Evolutionary conservation across 2,113 vertebrate genomes (phyloP).

Genomic region (Neodon shergylaensis): DNA sequence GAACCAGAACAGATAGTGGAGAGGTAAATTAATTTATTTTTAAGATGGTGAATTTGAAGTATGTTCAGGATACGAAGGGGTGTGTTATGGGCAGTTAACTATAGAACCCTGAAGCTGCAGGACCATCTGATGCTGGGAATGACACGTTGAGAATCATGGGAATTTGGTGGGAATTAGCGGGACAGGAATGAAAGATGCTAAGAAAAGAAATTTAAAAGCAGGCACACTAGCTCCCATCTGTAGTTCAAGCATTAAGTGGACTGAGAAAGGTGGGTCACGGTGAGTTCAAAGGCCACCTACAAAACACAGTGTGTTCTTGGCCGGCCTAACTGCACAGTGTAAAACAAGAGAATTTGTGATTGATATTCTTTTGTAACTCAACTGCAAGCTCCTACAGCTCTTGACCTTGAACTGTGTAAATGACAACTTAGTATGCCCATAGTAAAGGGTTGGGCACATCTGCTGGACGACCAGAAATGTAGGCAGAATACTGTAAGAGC

Average conservation of each 20-base stretch:
- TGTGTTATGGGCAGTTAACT: neutral
- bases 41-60: neutral
- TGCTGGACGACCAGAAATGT: neutral
- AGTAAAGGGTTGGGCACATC: neutral
- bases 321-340: neutral
- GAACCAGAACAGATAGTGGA: neutral
- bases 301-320: neutral
- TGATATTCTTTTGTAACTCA: neutral
- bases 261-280: neutral
- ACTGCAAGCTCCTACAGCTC: neutral
- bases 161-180: constrained; percentile 3
- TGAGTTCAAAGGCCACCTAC: neutral
- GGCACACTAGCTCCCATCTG: neutral
- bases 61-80: neutral
- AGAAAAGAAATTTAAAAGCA: neutral
- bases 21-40: constrained; percentile 32
- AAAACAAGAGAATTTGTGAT: neutral
- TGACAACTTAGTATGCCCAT: neutral
- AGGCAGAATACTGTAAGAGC: neutral
- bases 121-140: constrained; percentile 2
- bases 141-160: neutral
- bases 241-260: neutral
- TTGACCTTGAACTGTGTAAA: neutral
- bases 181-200: neutral
- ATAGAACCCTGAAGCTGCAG: neutral